These are phyloP conservation scores for Pelvicachromis taeniatus DNA, from an alignment of 2,113 vertebrate species.

Conservation along the genomic window DNA sequence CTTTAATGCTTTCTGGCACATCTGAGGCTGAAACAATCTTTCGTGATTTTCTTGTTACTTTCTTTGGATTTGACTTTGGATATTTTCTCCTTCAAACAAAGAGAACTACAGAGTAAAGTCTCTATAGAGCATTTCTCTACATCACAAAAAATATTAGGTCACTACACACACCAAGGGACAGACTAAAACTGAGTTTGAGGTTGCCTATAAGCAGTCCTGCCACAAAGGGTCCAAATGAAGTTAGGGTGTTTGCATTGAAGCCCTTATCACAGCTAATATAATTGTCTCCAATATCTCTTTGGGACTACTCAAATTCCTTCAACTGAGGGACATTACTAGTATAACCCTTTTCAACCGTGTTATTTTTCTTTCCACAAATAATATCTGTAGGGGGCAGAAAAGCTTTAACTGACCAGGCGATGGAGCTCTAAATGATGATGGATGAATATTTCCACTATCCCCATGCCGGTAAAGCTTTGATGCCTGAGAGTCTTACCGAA, in stretches of 20 bases:
- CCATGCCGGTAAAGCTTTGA: not conserved
- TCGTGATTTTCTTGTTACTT: not conserved
- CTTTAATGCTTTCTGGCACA: not conserved
- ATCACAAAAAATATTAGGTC: not conserved
- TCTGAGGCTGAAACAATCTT: not conserved
- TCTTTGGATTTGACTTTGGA: not conserved
- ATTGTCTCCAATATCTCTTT: not conserved
- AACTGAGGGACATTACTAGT: not conserved
- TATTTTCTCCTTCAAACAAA: not conserved
- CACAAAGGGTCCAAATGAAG: not conserved
- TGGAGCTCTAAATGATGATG: constrained; percentile 33
- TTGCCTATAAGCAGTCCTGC: not conserved
- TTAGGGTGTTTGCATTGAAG: not conserved
- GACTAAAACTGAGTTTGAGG: not conserved
- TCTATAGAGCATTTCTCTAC: not conserved
- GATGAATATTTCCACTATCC: constrained; percentile 28
- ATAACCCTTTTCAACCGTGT: not conserved
- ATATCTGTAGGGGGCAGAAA: not conserved
- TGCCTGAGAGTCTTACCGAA: not conserved
- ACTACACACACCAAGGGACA: not conserved
- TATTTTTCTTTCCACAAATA: not conserved
- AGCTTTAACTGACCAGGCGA: not conserved
- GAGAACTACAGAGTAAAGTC: not conserved
- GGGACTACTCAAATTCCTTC: not conserved
- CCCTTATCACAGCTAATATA: not conserved